Percentiles rank a stretch among this genome's conserved stretches.
phyloP scores from a whole-genome alignment of 2,113 vertebrate genomes.

The Heloderma charlesbogerti region DNA sequence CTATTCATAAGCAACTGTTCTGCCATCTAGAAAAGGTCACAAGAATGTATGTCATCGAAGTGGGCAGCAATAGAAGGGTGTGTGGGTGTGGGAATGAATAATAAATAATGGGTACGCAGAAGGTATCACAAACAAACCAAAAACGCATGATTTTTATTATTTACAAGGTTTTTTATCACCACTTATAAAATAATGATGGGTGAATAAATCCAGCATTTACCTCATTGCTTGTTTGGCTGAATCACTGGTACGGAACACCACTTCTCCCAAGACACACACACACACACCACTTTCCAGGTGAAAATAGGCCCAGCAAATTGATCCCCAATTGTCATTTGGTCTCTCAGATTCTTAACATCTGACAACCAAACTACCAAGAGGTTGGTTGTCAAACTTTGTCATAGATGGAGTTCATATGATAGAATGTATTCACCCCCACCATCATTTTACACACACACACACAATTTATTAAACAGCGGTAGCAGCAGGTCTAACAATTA shows the following conservation, averaged over 20 bases:
- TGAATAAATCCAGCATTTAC: neutral
- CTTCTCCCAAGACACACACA: neutral
- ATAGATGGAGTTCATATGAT: neutral
- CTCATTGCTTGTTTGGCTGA: conserved; percentile 1
- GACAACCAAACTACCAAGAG: neutral
- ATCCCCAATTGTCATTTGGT: neutral
- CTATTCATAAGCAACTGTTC: neutral
- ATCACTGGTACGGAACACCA: neutral
- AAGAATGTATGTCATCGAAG: neutral
- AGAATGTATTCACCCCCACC: neutral
- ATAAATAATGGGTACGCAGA: neutral
- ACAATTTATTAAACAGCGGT: conserved; percentile 29
- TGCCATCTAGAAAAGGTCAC: neutral
- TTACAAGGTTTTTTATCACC: too few relatives aligned
- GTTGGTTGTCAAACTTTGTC: conserved; percentile 1
- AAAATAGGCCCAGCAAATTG: conserved; percentile 17
- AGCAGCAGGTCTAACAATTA: conserved; percentile 33
- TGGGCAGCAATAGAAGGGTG: neutral
- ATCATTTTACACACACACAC: too few relatives aligned
- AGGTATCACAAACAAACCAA: neutral
- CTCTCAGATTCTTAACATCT: conserved; percentile 24
- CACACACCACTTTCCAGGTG: neutral
- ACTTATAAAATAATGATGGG: neutral
- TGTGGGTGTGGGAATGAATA: neutral
- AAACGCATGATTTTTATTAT: neutral